Conservation (phyloP, 2,888 invertebrate genomes). For the Lasioglossum pauxillum region DNA sequence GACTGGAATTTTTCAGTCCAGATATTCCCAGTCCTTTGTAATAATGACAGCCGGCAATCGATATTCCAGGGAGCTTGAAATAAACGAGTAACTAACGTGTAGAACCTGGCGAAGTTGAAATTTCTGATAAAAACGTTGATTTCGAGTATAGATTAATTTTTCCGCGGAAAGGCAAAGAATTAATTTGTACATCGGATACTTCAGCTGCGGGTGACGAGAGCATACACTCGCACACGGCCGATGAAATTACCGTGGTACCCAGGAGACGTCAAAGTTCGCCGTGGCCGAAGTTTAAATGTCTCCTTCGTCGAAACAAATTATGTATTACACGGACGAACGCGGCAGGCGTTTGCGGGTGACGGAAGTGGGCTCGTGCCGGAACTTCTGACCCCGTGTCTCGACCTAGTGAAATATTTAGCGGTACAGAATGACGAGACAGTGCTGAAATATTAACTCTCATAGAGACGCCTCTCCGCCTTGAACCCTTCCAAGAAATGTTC, state of each 20-base stretch:
- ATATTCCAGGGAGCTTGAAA: no score
- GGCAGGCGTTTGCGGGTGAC: slow-evolving; percentile 18
- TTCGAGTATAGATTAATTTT: not conserved
- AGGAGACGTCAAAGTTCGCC: slow-evolving; percentile 47
- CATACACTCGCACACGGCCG: slow-evolving; percentile 14
- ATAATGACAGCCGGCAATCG: no score
- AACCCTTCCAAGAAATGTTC: not conserved
- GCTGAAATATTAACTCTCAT: slow-evolving; percentile 34
- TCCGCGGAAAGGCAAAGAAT: not conserved
- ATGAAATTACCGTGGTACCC: slow-evolving; percentile 57
- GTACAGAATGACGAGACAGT: slow-evolving; percentile 26
- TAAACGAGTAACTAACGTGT: no score
- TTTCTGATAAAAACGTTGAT: not conserved
- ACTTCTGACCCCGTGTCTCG: slow-evolving; percentile 29
- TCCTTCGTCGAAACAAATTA: slow-evolving; percentile 50
- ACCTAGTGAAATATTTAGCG: slow-evolving; percentile 39
- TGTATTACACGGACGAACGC: slow-evolving; percentile 33
- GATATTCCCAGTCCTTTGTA: no score
- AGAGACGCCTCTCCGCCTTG: not conserved
- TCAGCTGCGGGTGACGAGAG: not conserved
- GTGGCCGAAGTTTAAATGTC: slow-evolving; percentile 51
- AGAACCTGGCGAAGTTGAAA: not conserved
- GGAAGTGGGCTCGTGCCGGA: not conserved
- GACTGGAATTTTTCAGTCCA: no score
- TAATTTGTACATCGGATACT: not conserved